These are phyloP conservation scores for Exephanes ischioxanthus DNA, from an alignment of 2,888 invertebrate genomes.

Conservation along the genomic window DNA sequence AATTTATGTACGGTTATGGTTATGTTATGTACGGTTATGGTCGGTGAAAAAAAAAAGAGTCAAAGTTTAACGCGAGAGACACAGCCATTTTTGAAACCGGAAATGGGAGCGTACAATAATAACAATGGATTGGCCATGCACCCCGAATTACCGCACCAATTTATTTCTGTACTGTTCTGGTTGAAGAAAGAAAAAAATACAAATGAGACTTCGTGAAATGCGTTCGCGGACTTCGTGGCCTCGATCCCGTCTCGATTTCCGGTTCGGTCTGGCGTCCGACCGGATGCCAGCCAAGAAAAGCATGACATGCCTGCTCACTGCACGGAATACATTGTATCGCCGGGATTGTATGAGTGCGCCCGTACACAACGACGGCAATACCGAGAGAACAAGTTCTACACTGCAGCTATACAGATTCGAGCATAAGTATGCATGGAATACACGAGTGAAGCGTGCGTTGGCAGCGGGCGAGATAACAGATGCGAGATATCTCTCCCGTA, in stretches of 20 bases:
- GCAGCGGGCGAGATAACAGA: constrained; percentile 74
- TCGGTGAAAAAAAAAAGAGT: too few species aligned
- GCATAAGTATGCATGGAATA: constrained; percentile 30
- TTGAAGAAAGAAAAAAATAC: neutral
- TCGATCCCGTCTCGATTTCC: constrained; percentile 38
- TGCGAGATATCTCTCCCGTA: constrained; percentile 71
- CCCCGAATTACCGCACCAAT: too few species aligned
- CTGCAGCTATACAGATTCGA: constrained; percentile 16
- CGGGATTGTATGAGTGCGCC: constrained; percentile 6
- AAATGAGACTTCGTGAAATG: constrained; percentile 1
- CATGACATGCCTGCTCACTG: neutral
- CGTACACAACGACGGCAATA: neutral
- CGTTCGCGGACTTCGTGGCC: neutral
- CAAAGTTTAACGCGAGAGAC: too few species aligned
- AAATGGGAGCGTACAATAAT: too few species aligned
- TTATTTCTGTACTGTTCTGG: neutral
- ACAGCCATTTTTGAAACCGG: too few species aligned
- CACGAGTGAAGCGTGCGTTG: constrained; percentile 47
- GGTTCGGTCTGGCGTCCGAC: constrained; percentile 27
- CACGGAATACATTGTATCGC: constrained; percentile 17
- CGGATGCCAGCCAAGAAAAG: constrained; percentile 41
- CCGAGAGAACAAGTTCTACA: neutral
- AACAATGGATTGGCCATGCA: too few species aligned
- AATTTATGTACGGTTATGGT: too few species aligned
- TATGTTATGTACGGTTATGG: too few species aligned